Conservation (phyloP, 2,113 vertebrate species). For the Centropus bengalensis region DNA sequence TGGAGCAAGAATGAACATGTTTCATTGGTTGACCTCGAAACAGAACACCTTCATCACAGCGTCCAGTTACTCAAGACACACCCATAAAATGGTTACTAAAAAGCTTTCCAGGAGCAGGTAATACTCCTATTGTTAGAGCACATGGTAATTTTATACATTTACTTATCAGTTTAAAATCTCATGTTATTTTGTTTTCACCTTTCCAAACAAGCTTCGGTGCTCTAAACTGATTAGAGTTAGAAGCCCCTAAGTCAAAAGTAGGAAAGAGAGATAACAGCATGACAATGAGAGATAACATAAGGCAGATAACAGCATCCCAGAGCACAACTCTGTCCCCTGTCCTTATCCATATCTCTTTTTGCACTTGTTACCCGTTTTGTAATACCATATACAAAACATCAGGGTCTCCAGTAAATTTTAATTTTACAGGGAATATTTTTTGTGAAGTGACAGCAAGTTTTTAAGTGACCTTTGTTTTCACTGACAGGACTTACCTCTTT, state of each 20-base stretch:
- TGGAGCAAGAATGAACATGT: background rate
- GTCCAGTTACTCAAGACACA: background rate
- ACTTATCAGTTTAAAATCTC: background rate
- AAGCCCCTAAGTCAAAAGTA: background rate
- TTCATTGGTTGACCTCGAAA: background rate
- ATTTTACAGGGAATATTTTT: background rate
- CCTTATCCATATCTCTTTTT: background rate
- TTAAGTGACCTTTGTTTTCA: background rate
- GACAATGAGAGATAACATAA: no score
- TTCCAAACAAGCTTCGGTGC: background rate
- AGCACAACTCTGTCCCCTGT: background rate
- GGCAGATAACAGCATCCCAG: background rate
- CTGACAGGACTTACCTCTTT: conserved; percentile 83
- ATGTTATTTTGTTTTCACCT: background rate
- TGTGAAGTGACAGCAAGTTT: background rate
- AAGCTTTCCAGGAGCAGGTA: background rate
- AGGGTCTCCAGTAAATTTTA: background rate
- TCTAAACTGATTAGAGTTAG: background rate
- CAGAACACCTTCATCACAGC: background rate
- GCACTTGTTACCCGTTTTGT: background rate
- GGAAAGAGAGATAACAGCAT: background rate
- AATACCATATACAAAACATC: background rate
- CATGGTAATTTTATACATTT: background rate
- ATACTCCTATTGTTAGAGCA: background rate
- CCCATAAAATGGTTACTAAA: background rate